These are phyloP conservation scores for Diarsia dahlii DNA, from an alignment of 2,888 invertebrate genomes.

Conservation along the genomic window DNA sequence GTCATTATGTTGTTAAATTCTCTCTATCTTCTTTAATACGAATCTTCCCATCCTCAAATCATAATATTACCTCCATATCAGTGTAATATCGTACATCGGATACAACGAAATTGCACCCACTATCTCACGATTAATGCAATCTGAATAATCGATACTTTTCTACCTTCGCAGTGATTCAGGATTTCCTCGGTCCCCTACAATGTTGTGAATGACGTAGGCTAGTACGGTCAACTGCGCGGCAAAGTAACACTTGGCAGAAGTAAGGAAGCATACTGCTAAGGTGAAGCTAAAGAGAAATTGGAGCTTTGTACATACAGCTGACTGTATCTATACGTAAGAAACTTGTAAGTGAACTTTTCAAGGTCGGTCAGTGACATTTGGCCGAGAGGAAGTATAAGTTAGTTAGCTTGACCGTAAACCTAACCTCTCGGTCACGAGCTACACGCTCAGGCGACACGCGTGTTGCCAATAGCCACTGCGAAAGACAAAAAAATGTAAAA, in stretches of 20 bases:
- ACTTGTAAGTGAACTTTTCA: constrained; percentile 19
- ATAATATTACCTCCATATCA: constrained; percentile 28
- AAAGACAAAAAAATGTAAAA: no score
- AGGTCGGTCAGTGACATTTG: constrained; percentile 63
- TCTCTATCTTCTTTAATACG: not conserved
- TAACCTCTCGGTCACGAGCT: not conserved
- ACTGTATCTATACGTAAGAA: constrained; percentile 24
- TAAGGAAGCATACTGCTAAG: not conserved
- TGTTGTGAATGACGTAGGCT: constrained; percentile 22
- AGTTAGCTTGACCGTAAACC: constrained; percentile 10
- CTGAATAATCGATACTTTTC: constrained; percentile 19
- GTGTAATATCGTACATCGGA: constrained; percentile 17
- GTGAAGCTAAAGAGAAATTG: not conserved
- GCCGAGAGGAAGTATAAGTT: constrained; percentile 59
- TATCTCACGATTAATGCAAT: constrained; percentile 28
- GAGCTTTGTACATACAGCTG: not conserved
- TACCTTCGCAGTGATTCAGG: constrained; percentile 36
- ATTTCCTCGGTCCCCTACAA: constrained; percentile 34
- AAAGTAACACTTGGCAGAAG: not conserved
- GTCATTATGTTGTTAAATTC: not conserved
- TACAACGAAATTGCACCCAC: not conserved
- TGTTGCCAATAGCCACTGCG: not conserved
- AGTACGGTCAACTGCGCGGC: not conserved
- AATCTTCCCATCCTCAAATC: not conserved
- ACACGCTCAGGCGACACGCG: not conserved